Base-by-base conservation (phyloP, 2,888 invertebrate species). In the Lasius fuliginosus region DNA sequence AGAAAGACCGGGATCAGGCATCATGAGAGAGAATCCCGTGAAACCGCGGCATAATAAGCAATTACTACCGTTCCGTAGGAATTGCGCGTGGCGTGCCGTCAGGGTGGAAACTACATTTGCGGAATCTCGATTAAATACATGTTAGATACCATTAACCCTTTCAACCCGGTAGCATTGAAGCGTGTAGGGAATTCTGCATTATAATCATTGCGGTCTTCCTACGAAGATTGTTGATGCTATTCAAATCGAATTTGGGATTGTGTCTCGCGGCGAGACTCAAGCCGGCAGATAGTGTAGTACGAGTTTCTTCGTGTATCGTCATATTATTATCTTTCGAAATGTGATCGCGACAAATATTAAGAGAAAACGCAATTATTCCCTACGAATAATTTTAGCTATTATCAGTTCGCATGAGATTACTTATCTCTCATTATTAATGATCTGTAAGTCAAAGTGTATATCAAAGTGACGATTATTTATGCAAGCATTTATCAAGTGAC, bases 71-170 rank as follows among this genome's bases (percentile, higher is more conserved):
- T 76, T 76, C 46, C 79, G 46, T 73, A 79, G 79, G 73, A 71
- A 79, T 79, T 60, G 71, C 58, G 71, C 33, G 33, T 58, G 58
- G 79, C 73, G 71, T 36, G 79, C 79, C 58, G 23, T 46, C 73
- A n/a, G 58, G 15, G 18, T 71, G 73, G 79, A 79, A 71, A 64
- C 79, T 79, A 71, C 73, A 79, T 73, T 79, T 60, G 79, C 46
- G 79, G 79, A 79, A 79, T 79, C 73, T 71, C 79, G 79, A 79
- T 79, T 79, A 79, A 79, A 79, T 79, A 71, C 79, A 79, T 60
- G 79, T 79, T 79, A 79, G 71, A 71, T 79, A 60, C 79, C 79
- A 79, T 79, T 79, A 79, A 79, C 79, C 79, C 73, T 79, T 79
- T 79, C 79, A 79, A 71, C 73, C 12, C 36, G 73, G 33, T 73